Evolutionary conservation across 2,113 vertebrate genomes (phyloP).

Genomic region (Lampris incognitus): DNA sequence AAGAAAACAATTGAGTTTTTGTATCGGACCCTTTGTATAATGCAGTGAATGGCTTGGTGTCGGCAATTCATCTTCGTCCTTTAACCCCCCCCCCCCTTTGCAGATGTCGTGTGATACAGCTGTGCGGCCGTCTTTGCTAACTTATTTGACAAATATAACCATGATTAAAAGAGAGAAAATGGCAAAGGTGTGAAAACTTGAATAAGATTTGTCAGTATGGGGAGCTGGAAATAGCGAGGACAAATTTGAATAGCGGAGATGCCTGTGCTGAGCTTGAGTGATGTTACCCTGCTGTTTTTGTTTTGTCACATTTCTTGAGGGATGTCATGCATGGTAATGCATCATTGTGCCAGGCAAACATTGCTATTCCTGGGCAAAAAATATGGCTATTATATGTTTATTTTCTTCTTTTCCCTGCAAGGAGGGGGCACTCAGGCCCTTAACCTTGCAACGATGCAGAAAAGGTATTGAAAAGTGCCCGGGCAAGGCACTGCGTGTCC

Average conservation of each 20-base stretch:
- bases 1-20: background rate
- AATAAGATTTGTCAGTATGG: constrained; percentile 31
- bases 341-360: constrained; percentile 41
- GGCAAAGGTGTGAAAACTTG: constrained; percentile 15
- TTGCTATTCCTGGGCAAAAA: constrained; percentile 66
- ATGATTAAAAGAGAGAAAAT: constrained; percentile 15
- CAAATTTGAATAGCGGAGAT: constrained; percentile 38
- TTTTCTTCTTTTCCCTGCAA: constrained; percentile 26
- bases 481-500: constrained; percentile 54
- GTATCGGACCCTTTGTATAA: too few relatives aligned
- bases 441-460: constrained; percentile 47
- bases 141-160: constrained; percentile 28
- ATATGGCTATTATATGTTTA: constrained; percentile 52
- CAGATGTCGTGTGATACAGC: constrained; percentile 3
- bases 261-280: constrained; percentile 37
- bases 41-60: background rate
- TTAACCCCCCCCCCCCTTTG: constrained; percentile 28
- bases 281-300: constrained; percentile 52
- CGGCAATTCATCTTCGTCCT: constrained; percentile 5
- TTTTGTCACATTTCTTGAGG: constrained; percentile 56
- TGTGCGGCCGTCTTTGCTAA: constrained; percentile 1
- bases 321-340: constrained; percentile 49
- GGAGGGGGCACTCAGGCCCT: constrained; percentile 32
- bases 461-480: constrained; percentile 38
- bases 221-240: constrained; percentile 5